Evolutionary conservation across 2,797 vertebrate species (phyloP).

Genomic region (Chromis chromis): DNA sequence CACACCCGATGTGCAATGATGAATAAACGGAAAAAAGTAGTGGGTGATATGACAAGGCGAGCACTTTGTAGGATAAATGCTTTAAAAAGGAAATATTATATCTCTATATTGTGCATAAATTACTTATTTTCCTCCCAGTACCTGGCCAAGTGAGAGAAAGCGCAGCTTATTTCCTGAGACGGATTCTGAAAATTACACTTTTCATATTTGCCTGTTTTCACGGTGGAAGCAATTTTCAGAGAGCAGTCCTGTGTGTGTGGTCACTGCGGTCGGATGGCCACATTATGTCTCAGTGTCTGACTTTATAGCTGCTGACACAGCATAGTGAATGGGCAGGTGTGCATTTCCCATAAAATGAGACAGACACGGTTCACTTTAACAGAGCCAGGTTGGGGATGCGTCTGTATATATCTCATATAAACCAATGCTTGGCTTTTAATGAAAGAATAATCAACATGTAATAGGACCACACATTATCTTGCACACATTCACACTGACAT

Average conservation of each 20-base stretch:
- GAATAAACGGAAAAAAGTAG: too few species aligned
- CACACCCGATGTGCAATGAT: too few species aligned
- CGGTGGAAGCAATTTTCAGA: slow-evolving; percentile 39
- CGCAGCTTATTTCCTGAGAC: slow-evolving; percentile 28
- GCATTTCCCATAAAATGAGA: slow-evolving; percentile 30
- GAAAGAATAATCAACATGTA: slow-evolving; percentile 34
- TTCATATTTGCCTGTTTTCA: slow-evolving; percentile 44
- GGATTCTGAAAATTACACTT: slow-evolving; percentile 43
- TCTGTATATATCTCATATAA: slow-evolving; percentile 22
- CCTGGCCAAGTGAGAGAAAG: slow-evolving; percentile 13
- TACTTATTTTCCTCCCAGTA: slow-evolving; percentile 22
- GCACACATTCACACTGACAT: not conserved
- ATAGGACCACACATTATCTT: slow-evolving; percentile 9
- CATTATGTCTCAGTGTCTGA: slow-evolving; percentile 48
- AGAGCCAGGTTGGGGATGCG: not conserved
- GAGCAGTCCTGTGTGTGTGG: slow-evolving; percentile 25
- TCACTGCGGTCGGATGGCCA: slow-evolving; percentile 31
- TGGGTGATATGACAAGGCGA: not conserved
- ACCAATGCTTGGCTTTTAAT: slow-evolving; percentile 21
- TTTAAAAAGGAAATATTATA: slow-evolving; percentile 6
- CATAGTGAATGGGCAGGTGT: slow-evolving; percentile 35
- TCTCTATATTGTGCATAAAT: slow-evolving; percentile 17
- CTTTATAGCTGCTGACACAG: slow-evolving; percentile 65
- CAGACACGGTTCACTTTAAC: slow-evolving; percentile 27
- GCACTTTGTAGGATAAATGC: not conserved